Conservation (phyloP, 2,888 invertebrate species). For the Furcula furcula region DNA sequence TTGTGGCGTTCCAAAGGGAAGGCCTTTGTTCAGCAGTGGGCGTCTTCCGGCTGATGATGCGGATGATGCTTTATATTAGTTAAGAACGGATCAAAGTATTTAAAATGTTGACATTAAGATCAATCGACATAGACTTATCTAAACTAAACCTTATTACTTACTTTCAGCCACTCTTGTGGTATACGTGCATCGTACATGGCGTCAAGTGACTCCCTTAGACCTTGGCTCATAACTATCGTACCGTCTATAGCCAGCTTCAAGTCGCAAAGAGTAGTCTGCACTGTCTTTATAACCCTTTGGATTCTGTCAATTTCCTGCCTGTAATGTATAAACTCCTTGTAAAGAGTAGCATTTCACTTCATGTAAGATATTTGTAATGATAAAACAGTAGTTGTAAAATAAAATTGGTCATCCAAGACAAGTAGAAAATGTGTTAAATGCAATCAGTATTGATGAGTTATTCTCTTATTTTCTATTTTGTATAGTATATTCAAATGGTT, state of each 20-base stretch:
- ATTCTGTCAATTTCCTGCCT: conserved; percentile 91
- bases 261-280: conserved; percentile 91
- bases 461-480: too few relatives aligned
- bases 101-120: too few relatives aligned
- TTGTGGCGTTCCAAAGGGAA: too few relatives aligned
- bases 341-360: not conserved
- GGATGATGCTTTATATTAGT: too few relatives aligned
- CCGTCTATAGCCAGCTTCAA: conserved; percentile 97
- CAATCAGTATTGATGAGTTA: too few relatives aligned
- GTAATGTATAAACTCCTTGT: conserved; percentile 18
- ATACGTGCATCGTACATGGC: conserved; percentile 98
- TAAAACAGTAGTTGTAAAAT: not conserved
- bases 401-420: too few relatives aligned
- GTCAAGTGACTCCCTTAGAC: conserved; percentile 92
- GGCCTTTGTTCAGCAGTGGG: too few relatives aligned
- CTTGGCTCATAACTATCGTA: conserved; percentile 98
- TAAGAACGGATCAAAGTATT: too few relatives aligned
- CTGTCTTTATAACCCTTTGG: conserved; percentile 91
- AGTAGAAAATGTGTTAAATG: too few relatives aligned
- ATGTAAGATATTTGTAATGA: not conserved
- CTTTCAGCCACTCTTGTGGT: conserved; percentile 95
- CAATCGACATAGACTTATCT: too few relatives aligned
- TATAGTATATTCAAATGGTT: too few relatives aligned
- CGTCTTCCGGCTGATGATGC: too few relatives aligned
- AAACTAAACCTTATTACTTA: conserved; percentile 40